Conservation (phyloP, 2,113 vertebrate species). For the Dasyornis broadbenti region DNA sequence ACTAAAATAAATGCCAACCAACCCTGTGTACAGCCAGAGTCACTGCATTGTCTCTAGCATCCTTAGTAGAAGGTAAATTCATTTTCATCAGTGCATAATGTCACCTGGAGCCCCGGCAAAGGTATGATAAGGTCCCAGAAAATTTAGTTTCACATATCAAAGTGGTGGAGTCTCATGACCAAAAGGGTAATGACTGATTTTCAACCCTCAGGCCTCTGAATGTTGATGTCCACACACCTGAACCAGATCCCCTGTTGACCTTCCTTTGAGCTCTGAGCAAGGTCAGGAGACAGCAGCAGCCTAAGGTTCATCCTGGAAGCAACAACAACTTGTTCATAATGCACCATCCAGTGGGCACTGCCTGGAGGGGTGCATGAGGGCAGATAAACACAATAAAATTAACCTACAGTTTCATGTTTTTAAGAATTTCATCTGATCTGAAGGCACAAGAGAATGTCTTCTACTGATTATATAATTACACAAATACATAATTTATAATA, state of each 20-base stretch:
- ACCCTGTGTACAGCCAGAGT: not conserved
- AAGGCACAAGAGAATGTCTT: not conserved
- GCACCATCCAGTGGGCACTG: not conserved
- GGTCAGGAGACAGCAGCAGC: not conserved
- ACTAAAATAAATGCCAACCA: not conserved
- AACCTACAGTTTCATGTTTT: not conserved
- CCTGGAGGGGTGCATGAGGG: not conserved
- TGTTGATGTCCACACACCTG: not conserved
- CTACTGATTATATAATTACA: too few species aligned
- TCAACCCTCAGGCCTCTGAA: not conserved
- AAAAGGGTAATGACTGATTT: not conserved
- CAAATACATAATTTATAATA: too few species aligned
- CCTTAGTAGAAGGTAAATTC: not conserved
- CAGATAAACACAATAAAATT: not conserved
- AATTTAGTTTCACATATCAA: not conserved
- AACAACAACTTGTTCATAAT: accelerated
- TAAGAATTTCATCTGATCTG: not conserved
- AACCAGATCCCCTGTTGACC: not conserved
- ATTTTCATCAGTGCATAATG: not conserved
- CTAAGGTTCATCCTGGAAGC: not conserved
- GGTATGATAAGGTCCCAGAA: not conserved
- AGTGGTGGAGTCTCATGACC: not conserved
- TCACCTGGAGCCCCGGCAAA: not conserved
- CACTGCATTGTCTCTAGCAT: not conserved
- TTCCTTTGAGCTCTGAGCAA: not conserved